phyloP scores from a whole-genome alignment of 2,113 vertebrate species.

The Erythrolamprus reginae region DNA sequence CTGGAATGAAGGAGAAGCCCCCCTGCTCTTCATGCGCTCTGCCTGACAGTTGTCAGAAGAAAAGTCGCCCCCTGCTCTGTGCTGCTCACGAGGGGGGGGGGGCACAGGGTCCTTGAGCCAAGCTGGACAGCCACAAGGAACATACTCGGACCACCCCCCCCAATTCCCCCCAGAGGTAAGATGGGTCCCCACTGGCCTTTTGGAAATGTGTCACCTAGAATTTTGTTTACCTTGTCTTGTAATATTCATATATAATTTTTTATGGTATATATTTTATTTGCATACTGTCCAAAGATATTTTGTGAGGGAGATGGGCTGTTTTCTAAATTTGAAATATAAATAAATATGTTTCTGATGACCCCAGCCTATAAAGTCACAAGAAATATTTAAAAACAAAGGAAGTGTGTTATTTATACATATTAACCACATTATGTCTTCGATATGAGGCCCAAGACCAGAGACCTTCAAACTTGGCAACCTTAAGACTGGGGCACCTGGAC shows the following conservation, averaged over 20 bases:
- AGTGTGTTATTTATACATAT: not conserved
- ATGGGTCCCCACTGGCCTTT: not conserved
- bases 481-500: too few species aligned
- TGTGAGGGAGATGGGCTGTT: not conserved
- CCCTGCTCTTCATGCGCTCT: too few species aligned
- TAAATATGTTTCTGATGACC: not conserved
- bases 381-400: not conserved
- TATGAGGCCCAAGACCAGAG: not conserved
- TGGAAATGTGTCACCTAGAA: not conserved
- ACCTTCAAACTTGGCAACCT: too few species aligned
- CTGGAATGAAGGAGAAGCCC: accelerated
- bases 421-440: not conserved
- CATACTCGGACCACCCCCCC: not conserved
- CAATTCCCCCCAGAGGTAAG: not conserved
- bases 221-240: not conserved
- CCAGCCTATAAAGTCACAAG: not conserved
- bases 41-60: too few species aligned
- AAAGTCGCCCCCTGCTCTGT: not conserved
- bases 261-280: not conserved
- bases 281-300: not conserved
- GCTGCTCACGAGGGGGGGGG: too few species aligned
- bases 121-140: not conserved
- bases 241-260: not conserved
- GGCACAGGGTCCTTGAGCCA: not conserved
- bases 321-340: not conserved